Evolutionary conservation across 1,140 invertebrate species (phyloP).

Genomic region (Dinothrombium tinctorium): DNA sequence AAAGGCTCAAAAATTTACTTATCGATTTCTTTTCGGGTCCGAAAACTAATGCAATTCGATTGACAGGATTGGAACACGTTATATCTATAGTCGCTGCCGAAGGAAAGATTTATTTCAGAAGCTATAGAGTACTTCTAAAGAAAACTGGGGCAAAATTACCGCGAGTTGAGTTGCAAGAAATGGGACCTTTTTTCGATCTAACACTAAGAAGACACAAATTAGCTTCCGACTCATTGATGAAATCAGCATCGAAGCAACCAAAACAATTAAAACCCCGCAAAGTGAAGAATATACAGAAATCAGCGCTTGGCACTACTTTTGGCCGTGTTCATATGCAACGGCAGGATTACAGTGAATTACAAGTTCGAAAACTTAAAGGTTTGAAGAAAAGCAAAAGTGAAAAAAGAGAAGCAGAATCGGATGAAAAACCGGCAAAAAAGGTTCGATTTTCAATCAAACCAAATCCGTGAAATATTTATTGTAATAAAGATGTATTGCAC

Average conservation of each 20-base stretch:
- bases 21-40: constrained; percentile 79
- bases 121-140: constrained; percentile 67
- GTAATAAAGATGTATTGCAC: too few relatives aligned
- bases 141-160: constrained; percentile 64
- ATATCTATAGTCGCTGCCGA: constrained; percentile 61
- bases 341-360: constrained; percentile 60
- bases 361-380: constrained; percentile 83
- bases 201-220: constrained; percentile 56
- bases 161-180: constrained; percentile 71
- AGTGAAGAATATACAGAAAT: constrained; percentile 70
- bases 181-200: constrained; percentile 79
- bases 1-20: constrained; percentile 62
- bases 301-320: constrained; percentile 63
- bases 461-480: too few relatives aligned
- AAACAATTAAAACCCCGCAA: constrained; percentile 33
- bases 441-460: too few relatives aligned
- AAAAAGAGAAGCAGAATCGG: too few relatives aligned
- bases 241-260: constrained; percentile 41
- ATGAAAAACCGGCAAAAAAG: too few relatives aligned
- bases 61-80: constrained; percentile 80
- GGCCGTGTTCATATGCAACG: constrained; percentile 77
- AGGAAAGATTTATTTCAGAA: constrained; percentile 54
- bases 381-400: constrained; percentile 20
- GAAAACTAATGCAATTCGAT: constrained; percentile 44
- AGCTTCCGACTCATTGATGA: constrained; percentile 71